Evolutionary conservation across 2,113 vertebrate species (phyloP), one percentile per base, ranked within the genome.

Genomic region (Cyphomyrus plagiostoma): DNA sequence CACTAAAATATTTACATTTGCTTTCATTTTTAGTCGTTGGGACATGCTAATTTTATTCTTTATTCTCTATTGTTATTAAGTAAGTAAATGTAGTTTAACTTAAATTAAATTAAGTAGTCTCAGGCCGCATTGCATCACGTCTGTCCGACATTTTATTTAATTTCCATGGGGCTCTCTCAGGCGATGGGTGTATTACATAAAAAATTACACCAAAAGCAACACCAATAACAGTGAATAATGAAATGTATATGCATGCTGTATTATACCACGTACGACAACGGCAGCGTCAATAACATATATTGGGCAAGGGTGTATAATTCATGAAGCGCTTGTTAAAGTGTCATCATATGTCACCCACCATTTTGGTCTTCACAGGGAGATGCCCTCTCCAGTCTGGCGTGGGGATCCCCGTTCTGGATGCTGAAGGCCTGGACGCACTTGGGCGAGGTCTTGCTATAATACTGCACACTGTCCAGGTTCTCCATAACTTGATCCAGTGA

Each of bases 401-500:
- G 97, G 91, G 96, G 97, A 52, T 99, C 98, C 58, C 92, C 92
- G 93, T 95, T 95, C 89, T 97, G 97, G 89, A 97, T 95, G 53
- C 96, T 96, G 94, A 98, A 99, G 96, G 97, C 95, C 95, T 97
- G 97, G 89, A 93, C 95, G 1, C 97, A 98, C 93, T 99, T 99
- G 13, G 96, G 95, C 89, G 97, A 93, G 0, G 95, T 96, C 95
- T 99, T 99, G 96, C 93, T 94, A 93, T 98, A 99, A 96, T 98
- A 99, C 93, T 97, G 96, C 94, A 97, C 97, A 93, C 96, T 95
- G 95, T 99, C 98, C 96, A 99, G 94, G 83, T 96, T 97, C 94
- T 99, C 98, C 97, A 99, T 99, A 92, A 99, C 97, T 56, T 98
- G 98, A 91, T 98, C 97, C 95, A 98, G 94, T 70, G 97, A 93